These are phyloP conservation scores for Parthenolecanium corni DNA, from an alignment of 2,888 invertebrate genomes.

Conservation along the genomic window DNA sequence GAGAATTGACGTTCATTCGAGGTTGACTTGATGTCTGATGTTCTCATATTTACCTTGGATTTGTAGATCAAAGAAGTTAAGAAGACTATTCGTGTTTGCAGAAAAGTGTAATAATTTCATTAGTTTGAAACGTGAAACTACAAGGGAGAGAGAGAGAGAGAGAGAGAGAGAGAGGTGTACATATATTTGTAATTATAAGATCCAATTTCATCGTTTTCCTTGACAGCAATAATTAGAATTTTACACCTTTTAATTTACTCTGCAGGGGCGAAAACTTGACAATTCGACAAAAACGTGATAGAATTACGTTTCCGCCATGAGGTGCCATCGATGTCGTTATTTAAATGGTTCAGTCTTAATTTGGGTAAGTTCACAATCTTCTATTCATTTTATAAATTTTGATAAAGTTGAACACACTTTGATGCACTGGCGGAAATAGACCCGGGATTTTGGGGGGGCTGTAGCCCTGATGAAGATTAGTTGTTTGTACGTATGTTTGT, in stretches of 20 bases:
- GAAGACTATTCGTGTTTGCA: no score
- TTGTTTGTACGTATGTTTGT: no score
- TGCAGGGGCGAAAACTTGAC: constrained; percentile 7
- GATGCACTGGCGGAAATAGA: no score
- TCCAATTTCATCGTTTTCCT: neutral
- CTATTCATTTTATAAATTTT: no score
- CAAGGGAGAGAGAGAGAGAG: no score
- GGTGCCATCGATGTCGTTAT: constrained; percentile 9
- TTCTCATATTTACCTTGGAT: constrained; percentile 3
- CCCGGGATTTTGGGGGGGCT: no score
- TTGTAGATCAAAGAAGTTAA: constrained; percentile 9
- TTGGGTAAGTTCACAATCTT: constrained; percentile 12
- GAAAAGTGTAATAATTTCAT: no score
- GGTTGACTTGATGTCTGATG: neutral
- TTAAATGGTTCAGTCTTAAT: constrained; percentile 4
- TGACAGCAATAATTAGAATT: neutral
- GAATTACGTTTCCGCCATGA: constrained; percentile 13
- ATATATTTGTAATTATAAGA: no score
- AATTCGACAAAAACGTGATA: constrained; percentile 21
- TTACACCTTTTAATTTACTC: neutral
- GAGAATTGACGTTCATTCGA: constrained; percentile 10
- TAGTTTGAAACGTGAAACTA: no score
- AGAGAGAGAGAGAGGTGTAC: no score
- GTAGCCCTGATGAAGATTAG: no score
- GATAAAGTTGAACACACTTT: no score